phyloP scores from a whole-genome alignment of 2,797 vertebrate species.

The Malurus leucopterus region DNA sequence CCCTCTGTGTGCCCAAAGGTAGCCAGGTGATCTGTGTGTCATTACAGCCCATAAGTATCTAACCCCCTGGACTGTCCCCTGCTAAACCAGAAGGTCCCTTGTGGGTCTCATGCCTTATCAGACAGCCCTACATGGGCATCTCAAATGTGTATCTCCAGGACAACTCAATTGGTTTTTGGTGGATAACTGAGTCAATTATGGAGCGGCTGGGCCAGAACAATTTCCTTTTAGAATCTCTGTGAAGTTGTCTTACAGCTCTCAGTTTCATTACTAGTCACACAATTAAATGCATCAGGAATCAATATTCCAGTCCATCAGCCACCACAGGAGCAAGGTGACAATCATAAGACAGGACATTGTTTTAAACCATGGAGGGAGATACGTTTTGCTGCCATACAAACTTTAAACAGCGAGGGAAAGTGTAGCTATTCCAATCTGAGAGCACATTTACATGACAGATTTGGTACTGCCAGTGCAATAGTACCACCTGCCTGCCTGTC shows the following conservation, averaged over 20 bases:
- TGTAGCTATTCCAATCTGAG: neutral
- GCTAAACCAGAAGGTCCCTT: neutral
- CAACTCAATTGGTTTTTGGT: neutral
- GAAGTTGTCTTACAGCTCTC: neutral
- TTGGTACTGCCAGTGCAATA: neutral
- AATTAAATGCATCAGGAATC: neutral
- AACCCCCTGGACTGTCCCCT: neutral
- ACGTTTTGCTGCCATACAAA: neutral
- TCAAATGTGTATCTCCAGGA: neutral
- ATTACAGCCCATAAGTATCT: too few species aligned
- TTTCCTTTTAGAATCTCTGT: neutral
- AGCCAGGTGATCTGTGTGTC: neutral
- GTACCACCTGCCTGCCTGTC: slow-evolving; percentile 44
- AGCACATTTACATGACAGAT: neutral
- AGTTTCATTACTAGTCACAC: neutral
- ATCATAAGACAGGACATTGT: neutral
- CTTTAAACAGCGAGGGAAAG: neutral
- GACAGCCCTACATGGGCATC: neutral
- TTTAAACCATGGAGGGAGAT: neutral
- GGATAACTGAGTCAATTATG: neutral
- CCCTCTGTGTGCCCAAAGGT: neutral
- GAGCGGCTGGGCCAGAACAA: neutral
- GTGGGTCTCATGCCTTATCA: neutral
- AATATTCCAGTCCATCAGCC: neutral
- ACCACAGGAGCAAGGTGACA: neutral